A percentile compares a stretch with the other conserved stretches of the same genome.
phyloP scores from a whole-genome alignment of 2,888 invertebrate species.

The Lasioglossum leucozonium region DNA sequence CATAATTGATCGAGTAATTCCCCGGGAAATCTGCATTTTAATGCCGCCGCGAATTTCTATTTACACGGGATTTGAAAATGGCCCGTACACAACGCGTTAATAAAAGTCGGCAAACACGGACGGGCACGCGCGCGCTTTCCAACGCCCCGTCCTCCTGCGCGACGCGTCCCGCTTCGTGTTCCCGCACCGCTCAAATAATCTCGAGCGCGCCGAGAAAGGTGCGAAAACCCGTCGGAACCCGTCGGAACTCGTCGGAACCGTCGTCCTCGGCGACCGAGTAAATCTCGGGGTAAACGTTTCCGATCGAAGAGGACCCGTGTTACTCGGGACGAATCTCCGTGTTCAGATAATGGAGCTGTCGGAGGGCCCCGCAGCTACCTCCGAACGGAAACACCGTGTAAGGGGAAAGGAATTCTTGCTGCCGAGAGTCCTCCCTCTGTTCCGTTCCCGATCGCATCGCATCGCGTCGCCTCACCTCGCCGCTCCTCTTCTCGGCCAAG shows the following conservation, averaged over 20 bases:
- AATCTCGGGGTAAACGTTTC: neutral
- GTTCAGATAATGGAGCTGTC: constrained; percentile 24
- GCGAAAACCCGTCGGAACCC: too few relatives aligned
- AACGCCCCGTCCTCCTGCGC: neutral
- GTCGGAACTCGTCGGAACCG: too few relatives aligned
- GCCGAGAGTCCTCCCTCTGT: constrained; percentile 16
- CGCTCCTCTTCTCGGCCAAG: too few relatives aligned
- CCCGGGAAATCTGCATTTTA: constrained; percentile 41
- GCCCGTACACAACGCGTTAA: constrained; percentile 31
- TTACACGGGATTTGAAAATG: constrained; percentile 40
- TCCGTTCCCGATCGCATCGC: neutral
- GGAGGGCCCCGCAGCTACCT: constrained; percentile 20
- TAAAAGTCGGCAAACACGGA: constrained; percentile 27
- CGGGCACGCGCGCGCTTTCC: neutral
- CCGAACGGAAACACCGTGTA: constrained; percentile 23
- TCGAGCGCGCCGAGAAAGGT: constrained; percentile 7
- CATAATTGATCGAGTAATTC: constrained; percentile 40
- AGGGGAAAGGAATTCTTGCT: constrained; percentile 49
- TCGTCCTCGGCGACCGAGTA: neutral
- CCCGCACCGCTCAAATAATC: neutral
- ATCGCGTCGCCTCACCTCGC: too few relatives aligned
- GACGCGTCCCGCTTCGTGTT: neutral
- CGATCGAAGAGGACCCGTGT: neutral
- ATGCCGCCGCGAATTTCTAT: constrained; percentile 38
- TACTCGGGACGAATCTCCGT: constrained; percentile 1